A percentile compares a stretch with the other conserved stretches of the same genome.
Conservation (phyloP, 2,113 vertebrate species). For the Suncus etruscus region DNA sequence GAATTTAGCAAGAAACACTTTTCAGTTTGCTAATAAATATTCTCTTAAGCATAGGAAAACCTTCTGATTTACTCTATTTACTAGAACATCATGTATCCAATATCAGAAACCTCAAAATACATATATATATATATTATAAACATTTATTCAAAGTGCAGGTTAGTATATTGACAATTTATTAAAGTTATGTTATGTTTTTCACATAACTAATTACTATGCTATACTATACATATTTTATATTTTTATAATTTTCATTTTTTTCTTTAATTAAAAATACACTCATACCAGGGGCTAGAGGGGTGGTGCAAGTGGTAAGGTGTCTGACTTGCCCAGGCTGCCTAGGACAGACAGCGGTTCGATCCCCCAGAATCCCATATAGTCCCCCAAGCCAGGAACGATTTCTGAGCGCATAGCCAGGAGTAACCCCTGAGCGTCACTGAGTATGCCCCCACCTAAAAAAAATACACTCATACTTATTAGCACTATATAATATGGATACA, state of each 20-base stretch:
- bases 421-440: too few relatives aligned
- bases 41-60: not conserved
- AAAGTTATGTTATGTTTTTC: not conserved
- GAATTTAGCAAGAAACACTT: not conserved
- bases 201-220: not conserved
- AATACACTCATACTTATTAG: too few relatives aligned
- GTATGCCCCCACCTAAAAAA: too few relatives aligned
- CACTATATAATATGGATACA: too few relatives aligned
- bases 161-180: not conserved
- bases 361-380: too few relatives aligned
- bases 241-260: not conserved
- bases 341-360: too few relatives aligned
- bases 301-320: too few relatives aligned
- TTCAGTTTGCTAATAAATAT: not conserved
- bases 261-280: constrained; percentile 31
- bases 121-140: too few relatives aligned
- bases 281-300: not conserved
- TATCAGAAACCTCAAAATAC: not conserved
- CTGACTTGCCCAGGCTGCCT: too few relatives aligned
- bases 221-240: not conserved
- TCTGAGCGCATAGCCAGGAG: too few relatives aligned
- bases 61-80: not conserved
- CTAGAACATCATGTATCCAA: not conserved
- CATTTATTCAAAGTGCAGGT: too few relatives aligned
- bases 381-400: too few relatives aligned